Percentiles rank a stretch among this genome's conserved stretches.
These are phyloP conservation scores for Saturnia pavonia DNA, from an alignment of 2,888 invertebrate genomes.

Conservation along the genomic window DNA sequence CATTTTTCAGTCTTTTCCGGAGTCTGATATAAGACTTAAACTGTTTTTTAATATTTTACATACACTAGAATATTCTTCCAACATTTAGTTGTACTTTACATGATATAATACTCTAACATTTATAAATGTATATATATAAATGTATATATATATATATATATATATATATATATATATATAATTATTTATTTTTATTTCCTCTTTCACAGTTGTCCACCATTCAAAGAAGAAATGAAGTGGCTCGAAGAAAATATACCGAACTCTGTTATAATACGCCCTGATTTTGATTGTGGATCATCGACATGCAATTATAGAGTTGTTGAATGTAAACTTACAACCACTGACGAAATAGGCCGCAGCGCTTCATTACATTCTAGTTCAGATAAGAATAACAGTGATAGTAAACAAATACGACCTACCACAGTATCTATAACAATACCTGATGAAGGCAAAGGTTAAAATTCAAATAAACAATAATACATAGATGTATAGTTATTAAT, in stretches of 20 bases:
- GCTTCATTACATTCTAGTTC: constrained; percentile 44
- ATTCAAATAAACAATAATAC: neutral
- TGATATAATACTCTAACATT: too few relatives aligned
- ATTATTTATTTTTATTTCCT: constrained; percentile 8
- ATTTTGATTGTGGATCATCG: constrained; percentile 71
- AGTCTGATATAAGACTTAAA: too few relatives aligned
- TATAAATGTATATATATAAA: too few relatives aligned
- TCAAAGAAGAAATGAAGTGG: constrained; percentile 66
- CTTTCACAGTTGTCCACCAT: constrained; percentile 68
- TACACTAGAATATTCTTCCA: too few relatives aligned
- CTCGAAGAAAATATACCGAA: constrained; percentile 69
- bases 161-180: too few relatives aligned
- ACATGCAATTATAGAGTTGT: constrained; percentile 74
- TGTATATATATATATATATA: too few relatives aligned
- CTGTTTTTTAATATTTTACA: too few relatives aligned
- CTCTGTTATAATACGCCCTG: constrained; percentile 59
- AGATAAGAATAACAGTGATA: constrained; percentile 46
- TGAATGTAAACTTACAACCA: constrained; percentile 75
- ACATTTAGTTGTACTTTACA: too few relatives aligned
- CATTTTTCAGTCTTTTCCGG: too few relatives aligned
- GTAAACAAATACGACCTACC: constrained; percentile 58
- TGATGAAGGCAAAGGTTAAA: constrained; percentile 79
- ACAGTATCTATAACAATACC: constrained; percentile 83
- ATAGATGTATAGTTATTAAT: constrained; percentile 37
- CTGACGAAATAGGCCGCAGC: constrained; percentile 63